phyloP scores from a whole-genome alignment of 1,140 invertebrate species.

The Anadara kagoshimensis region DNA sequence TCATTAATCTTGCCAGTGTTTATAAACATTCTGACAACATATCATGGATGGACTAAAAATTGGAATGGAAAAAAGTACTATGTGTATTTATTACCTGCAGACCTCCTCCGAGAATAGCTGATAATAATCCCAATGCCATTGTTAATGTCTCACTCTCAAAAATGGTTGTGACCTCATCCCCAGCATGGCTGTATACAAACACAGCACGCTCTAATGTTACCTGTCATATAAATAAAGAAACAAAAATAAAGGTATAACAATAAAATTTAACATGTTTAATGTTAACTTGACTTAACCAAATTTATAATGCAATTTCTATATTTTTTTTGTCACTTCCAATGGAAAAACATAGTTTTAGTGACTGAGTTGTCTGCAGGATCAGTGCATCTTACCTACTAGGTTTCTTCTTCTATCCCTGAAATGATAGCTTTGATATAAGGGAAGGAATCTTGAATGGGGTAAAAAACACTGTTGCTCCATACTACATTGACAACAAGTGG shows the following conservation, averaged over 20 bases:
- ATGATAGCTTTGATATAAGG: neutral
- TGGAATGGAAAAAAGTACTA: neutral
- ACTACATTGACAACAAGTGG: too few species aligned
- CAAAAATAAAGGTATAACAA: neutral
- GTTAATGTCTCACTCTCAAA: slow-evolving; percentile 70
- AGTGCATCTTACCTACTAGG: neutral
- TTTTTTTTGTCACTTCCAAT: too few species aligned
- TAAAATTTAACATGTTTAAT: neutral
- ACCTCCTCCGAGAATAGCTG: slow-evolving; percentile 61
- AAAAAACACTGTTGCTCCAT: too few species aligned
- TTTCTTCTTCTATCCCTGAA: neutral
- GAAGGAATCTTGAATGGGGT: too few species aligned
- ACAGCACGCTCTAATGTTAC: slow-evolving; percentile 64
- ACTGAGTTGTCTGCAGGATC: too few species aligned
- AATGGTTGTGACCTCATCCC: slow-evolving; percentile 50
- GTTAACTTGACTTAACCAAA: neutral
- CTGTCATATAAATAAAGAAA: slow-evolving; percentile 44
- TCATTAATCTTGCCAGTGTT: neutral
- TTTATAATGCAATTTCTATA: neutral
- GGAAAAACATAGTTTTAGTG: too few species aligned
- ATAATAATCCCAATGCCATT: slow-evolving; percentile 71
- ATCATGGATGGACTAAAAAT: neutral
- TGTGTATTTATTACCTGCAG: slow-evolving; percentile 44
- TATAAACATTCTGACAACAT: neutral
- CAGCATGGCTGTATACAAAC: slow-evolving; percentile 51